Evolutionary conservation across 2,888 invertebrate genomes (phyloP).

Genomic region (Cataglyphis albicans): DNA sequence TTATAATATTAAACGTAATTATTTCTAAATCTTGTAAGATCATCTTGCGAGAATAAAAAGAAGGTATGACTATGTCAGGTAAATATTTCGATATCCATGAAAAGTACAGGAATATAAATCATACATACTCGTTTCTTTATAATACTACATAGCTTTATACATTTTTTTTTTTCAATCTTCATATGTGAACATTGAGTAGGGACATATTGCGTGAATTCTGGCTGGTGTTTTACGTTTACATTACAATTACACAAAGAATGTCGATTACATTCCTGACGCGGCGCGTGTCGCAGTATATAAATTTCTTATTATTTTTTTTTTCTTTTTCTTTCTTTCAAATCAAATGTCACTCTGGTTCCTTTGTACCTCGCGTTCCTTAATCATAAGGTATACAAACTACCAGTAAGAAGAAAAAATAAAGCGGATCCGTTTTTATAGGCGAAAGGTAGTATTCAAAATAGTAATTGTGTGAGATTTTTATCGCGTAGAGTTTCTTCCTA

Average conservation of each 20-base stretch:
- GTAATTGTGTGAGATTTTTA: conserved; percentile 10
- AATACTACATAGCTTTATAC: conserved; percentile 49
- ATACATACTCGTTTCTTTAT: conserved; percentile 35
- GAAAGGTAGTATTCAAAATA: conserved; percentile 37
- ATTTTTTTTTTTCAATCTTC: conserved; percentile 44
- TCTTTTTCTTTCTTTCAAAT: conserved; percentile 25
- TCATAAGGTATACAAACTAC: conserved; percentile 28
- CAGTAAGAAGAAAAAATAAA: conserved; percentile 21
- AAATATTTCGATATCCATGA: conserved; percentile 19
- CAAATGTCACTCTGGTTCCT: conserved; percentile 21
- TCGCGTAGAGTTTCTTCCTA: conserved; percentile 5
- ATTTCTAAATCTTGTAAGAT: background rate
- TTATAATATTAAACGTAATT: conserved; percentile 11
- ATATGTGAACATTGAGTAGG: conserved; percentile 32
- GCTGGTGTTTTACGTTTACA: conserved; percentile 41
- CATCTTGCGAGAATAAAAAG: conserved; percentile 6
- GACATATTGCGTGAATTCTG: conserved; percentile 33
- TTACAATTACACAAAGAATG: conserved; percentile 43
- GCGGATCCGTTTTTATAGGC: conserved; percentile 22
- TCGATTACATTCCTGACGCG: conserved; percentile 29
- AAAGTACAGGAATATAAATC: conserved; percentile 25
- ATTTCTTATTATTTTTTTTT: conserved; percentile 39
- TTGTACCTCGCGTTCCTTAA: conserved; percentile 40
- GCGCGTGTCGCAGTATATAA: conserved; percentile 39
- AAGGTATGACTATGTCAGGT: background rate